These are phyloP conservation scores for Actenoides hombroni DNA, from an alignment of 2,113 vertebrate genomes.

Conservation along the genomic window DNA sequence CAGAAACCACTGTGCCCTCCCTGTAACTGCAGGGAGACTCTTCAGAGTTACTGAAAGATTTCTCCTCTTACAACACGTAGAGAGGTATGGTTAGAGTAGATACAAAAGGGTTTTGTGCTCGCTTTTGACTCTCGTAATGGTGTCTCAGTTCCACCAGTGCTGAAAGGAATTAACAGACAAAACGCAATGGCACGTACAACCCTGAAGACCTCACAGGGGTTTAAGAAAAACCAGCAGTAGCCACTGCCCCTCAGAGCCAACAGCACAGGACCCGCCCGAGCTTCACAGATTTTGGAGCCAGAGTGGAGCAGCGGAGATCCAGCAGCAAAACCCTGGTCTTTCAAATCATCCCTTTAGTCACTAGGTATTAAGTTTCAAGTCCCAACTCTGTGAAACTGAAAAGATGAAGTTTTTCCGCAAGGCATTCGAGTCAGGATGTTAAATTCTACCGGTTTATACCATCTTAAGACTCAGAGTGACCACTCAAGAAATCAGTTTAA, in stretches of 20 bases:
- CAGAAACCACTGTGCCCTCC: not conserved
- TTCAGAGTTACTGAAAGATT: not conserved
- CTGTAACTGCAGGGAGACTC: not conserved
- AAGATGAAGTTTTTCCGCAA: not conserved
- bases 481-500: not conserved
- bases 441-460: not conserved
- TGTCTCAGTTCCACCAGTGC: not conserved
- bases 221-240: not conserved
- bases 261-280: not conserved
- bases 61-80: not conserved
- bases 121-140: not conserved
- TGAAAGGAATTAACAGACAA: slow-evolving; percentile 19
- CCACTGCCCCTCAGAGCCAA: not conserved
- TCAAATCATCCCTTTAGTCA: not conserved
- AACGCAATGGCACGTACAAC: not conserved
- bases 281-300: not conserved
- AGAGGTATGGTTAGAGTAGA: not conserved
- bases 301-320: not conserved
- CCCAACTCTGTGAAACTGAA: not conserved
- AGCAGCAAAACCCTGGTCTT: not conserved
- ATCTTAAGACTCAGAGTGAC: not conserved
- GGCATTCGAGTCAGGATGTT: not conserved
- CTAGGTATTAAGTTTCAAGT: not conserved
- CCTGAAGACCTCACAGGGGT: not conserved
- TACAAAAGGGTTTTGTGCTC: slow-evolving; percentile 42